Evolutionary conservation across 2,113 vertebrate species (phyloP).

Genomic region (Cyanoramphus novaezelandiae): DNA sequence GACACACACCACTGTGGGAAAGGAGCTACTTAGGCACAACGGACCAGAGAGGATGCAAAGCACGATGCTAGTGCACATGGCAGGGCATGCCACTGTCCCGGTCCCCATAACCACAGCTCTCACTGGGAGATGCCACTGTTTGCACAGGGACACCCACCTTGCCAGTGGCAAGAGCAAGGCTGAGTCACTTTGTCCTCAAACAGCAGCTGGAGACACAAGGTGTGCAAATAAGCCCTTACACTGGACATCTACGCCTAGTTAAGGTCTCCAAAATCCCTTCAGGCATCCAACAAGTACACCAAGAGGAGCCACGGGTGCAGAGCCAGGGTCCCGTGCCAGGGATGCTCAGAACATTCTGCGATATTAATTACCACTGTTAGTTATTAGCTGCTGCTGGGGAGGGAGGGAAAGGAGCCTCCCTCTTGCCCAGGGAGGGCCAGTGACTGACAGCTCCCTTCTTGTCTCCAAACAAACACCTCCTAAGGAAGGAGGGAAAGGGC

Average conservation of each 20-base stretch:
- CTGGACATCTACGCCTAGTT: accelerated
- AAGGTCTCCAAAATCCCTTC: not conserved
- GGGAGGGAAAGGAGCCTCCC: not conserved
- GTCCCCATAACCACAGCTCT: not conserved
- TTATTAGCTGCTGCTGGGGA: not conserved
- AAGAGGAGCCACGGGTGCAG: not conserved
- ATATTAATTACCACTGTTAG: not conserved
- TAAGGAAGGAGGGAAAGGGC: accelerated
- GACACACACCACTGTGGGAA: accelerated
- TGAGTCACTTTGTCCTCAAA: not conserved
- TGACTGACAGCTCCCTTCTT: not conserved
- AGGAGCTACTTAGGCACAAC: not conserved
- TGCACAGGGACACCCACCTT: not conserved
- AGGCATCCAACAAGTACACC: not conserved
- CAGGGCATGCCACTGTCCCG: accelerated
- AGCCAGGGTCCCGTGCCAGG: not conserved
- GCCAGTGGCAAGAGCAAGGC: not conserved
- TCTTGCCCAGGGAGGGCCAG: not conserved
- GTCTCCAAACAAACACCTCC: not conserved
- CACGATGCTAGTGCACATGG: accelerated
- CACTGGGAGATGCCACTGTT: not conserved
- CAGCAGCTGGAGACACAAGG: not conserved
- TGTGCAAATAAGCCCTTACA: accelerated
- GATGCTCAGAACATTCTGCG: not conserved
- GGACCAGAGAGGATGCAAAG: not conserved